A percentile compares a stretch with the other conserved stretches of the same genome.
Conservation (phyloP, 2,113 vertebrate genomes). For the Misgurnus anguillicaudatus region DNA sequence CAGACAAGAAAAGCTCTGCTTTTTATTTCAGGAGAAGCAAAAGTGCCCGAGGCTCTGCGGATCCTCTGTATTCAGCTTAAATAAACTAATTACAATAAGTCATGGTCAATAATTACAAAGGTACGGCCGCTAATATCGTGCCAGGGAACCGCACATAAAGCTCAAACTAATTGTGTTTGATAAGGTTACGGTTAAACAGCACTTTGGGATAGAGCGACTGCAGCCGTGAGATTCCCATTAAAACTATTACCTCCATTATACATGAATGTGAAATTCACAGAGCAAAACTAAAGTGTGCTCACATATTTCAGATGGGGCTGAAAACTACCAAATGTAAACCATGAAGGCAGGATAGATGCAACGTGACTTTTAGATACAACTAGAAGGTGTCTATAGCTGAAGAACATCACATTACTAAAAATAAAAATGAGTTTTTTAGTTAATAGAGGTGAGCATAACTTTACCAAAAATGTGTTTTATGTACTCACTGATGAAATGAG, state of each 20-base stretch:
- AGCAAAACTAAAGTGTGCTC: not conserved
- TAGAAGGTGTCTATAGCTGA: too few relatives aligned
- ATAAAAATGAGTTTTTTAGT: too few relatives aligned
- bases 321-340: too few relatives aligned
- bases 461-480: too few relatives aligned
- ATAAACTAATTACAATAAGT: slow-evolving; percentile 74
- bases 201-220: slow-evolving; percentile 38
- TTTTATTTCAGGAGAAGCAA: slow-evolving; percentile 38
- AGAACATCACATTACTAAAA: too few relatives aligned
- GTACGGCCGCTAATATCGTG: slow-evolving; percentile 73
- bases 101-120: slow-evolving; percentile 73
- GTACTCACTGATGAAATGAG: too few relatives aligned
- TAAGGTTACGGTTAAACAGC: slow-evolving; percentile 69
- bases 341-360: too few relatives aligned
- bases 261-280: slow-evolving; percentile 29
- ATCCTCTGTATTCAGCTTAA: slow-evolving; percentile 65
- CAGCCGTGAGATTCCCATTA: slow-evolving; percentile 45
- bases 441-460: too few relatives aligned
- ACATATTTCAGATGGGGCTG: not conserved
- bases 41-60: slow-evolving; percentile 41
- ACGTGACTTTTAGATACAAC: too few relatives aligned
- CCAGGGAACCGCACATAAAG: slow-evolving; percentile 68
- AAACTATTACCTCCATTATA: slow-evolving; percentile 44
- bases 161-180: slow-evolving; percentile 77
- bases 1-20: slow-evolving; percentile 63